Conservation (phyloP, 2,113 vertebrate species). For the Tragelaphus strepsiceros region DNA sequence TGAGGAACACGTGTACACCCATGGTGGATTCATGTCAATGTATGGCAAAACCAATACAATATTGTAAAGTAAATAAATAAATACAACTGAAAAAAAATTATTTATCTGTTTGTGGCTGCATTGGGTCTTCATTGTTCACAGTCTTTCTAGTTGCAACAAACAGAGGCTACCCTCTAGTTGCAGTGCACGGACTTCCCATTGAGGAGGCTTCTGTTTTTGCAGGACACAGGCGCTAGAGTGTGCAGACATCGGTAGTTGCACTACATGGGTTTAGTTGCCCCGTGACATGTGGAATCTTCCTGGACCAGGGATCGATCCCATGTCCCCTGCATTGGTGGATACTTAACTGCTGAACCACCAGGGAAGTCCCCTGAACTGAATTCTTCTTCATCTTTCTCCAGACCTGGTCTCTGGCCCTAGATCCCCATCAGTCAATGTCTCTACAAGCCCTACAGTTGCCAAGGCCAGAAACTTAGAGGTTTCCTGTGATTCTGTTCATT, state of each 20-base stretch:
- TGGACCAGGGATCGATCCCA: neutral
- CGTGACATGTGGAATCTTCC: neutral
- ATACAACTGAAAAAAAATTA: neutral
- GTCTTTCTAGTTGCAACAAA: neutral
- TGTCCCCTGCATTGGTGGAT: neutral
- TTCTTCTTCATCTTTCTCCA: neutral
- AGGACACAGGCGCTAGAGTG: neutral
- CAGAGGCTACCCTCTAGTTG: neutral
- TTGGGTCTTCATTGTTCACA: neutral
- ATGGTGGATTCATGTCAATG: no score
- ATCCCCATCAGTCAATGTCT: accelerated
- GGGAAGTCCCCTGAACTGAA: neutral
- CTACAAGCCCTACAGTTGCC: neutral
- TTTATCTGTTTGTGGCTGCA: neutral
- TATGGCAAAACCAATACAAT: no score
- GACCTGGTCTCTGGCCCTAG: neutral
- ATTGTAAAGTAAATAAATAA: no score
- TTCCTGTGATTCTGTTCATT: neutral
- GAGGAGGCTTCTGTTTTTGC: neutral
- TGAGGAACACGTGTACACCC: no score
- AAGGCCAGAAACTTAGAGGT: neutral
- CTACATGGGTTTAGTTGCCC: neutral
- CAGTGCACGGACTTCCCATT: neutral
- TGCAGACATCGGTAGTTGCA: neutral
- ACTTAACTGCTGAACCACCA: neutral